Conservation (phyloP, 1,140 invertebrate species). For the Argopecten irradians region DNA sequence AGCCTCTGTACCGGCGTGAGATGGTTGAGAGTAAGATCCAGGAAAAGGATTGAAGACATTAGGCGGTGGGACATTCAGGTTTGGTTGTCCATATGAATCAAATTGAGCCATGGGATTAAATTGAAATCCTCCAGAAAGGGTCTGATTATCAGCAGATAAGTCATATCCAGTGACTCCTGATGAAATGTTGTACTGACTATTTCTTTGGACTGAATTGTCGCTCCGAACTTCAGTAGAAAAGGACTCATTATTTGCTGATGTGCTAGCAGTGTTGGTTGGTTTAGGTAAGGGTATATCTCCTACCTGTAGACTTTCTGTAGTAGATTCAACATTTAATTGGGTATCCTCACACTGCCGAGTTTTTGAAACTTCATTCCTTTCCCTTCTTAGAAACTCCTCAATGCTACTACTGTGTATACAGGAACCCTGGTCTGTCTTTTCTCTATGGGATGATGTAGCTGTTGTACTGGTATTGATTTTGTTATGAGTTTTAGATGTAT, state of each 20-base stretch:
- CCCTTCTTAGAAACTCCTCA: background rate
- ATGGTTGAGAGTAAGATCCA: background rate
- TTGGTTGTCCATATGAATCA: conserved; percentile 7
- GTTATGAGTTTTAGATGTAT: background rate
- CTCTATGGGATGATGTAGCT: background rate
- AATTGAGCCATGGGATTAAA: background rate
- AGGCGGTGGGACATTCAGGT: background rate
- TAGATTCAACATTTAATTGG: background rate
- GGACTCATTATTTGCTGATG: background rate
- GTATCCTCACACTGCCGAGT: background rate
- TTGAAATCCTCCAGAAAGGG: background rate
- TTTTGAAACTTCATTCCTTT: background rate
- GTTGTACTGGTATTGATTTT: background rate
- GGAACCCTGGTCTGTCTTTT: background rate
- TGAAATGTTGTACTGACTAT: background rate
- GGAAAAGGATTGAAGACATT: background rate
- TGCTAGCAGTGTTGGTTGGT: background rate
- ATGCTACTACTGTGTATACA: background rate
- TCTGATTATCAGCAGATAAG: background rate
- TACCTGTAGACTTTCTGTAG: background rate
- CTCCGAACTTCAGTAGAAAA: background rate
- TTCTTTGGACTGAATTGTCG: background rate
- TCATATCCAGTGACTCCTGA: background rate
- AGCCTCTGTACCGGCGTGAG: background rate
- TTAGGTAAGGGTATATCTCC: background rate